phyloP scores from a whole-genome alignment of 2,113 vertebrate species.

The Toxotes jaculatrix region DNA sequence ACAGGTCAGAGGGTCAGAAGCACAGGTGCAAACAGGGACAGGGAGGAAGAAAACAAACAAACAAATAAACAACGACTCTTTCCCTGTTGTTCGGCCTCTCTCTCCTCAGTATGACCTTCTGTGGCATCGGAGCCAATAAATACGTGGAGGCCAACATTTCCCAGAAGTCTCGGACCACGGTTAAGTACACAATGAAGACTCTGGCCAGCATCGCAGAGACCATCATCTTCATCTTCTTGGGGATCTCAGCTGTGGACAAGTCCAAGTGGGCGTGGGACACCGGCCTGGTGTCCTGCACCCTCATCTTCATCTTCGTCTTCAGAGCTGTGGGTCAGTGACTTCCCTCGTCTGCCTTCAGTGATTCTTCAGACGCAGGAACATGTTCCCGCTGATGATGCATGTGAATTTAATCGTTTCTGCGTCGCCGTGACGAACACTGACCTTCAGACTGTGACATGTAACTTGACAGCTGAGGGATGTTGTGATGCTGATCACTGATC shows the following conservation, averaged over 20 bases:
- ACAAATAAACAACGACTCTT: neutral
- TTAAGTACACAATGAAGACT: slow-evolving; percentile 99
- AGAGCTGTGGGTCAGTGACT: slow-evolving; percentile 89
- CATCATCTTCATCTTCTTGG: slow-evolving; percentile 98
- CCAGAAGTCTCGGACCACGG: slow-evolving; percentile 95
- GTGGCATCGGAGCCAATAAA: slow-evolving; percentile 96
- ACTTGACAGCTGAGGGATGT: neutral
- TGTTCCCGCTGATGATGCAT: too few species aligned
- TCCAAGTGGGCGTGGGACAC: slow-evolving; percentile 99
- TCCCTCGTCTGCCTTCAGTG: neutral
- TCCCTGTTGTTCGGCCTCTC: neutral
- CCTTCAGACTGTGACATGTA: neutral
- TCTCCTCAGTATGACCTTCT: slow-evolving; percentile 91
- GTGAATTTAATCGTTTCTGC: too few species aligned
- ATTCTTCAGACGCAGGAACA: neutral
- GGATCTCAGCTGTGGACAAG: slow-evolving; percentile 95
- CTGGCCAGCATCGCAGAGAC: slow-evolving; percentile 96
- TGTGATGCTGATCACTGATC: neutral
- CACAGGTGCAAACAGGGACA: too few species aligned
- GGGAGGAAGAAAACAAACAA: neutral
- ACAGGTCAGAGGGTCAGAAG: too few species aligned
- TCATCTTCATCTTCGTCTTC: slow-evolving; percentile 95
- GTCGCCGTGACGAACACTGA: too few species aligned
- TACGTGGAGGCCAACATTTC: slow-evolving; percentile 99
- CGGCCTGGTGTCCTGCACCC: slow-evolving; percentile 92